A percentile compares a stretch with the other conserved stretches of the same genome.
These are phyloP conservation scores for Drosophila orosa DNA, from an alignment of 1,140 invertebrate species.

Conservation along the genomic window DNA sequence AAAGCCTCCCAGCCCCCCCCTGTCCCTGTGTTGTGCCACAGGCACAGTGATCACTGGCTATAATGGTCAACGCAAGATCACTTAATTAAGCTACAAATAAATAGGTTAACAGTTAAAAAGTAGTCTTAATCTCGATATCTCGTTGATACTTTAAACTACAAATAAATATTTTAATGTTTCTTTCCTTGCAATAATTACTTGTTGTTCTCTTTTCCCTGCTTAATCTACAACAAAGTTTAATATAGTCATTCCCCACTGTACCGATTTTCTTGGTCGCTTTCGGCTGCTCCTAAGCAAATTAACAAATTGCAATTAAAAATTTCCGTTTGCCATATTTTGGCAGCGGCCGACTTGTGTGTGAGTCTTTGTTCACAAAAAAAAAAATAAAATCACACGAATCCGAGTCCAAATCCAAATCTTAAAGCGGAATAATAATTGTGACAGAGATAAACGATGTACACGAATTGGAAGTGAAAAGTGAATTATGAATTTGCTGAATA, in stretches of 20 bases:
- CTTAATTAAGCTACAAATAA: no score
- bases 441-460: constrained; percentile 57
- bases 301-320: constrained; percentile 65
- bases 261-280: not conserved
- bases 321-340: constrained; percentile 57
- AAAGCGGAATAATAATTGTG: constrained; percentile 37
- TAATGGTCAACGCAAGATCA: not conserved
- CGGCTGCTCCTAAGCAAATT: constrained; percentile 41
- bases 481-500: constrained; percentile 33
- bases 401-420: constrained; percentile 8
- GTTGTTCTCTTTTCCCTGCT: not conserved
- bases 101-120: no score
- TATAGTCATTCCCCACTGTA: not conserved
- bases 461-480: constrained; percentile 51
- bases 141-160: no score
- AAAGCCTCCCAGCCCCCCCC: not conserved
- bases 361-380: constrained; percentile 36
- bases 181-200: no score
- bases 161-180: no score
- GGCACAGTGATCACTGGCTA: not conserved
- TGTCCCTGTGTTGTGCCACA: not conserved
- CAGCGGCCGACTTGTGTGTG: constrained; percentile 30
- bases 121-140: no score
- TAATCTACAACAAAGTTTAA: not conserved
- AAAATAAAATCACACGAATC: constrained; percentile 41